A percentile compares a stretch with the other conserved stretches of the same genome.
Conservation (phyloP, 1,140 invertebrate genomes). For the Bombus confusus region DNA sequence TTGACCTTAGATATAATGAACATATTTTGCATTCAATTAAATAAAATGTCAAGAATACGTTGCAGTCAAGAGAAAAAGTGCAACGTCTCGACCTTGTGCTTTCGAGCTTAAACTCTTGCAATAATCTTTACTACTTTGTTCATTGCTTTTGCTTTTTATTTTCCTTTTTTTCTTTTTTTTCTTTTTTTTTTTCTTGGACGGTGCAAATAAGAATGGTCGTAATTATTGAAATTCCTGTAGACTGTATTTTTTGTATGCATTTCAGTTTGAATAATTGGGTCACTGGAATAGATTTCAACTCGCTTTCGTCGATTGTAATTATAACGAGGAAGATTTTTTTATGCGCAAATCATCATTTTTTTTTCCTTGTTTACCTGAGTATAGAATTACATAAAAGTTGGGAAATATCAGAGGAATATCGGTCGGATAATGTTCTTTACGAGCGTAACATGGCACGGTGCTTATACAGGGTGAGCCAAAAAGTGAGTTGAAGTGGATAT, state of each 20-base stretch:
- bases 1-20: conserved; percentile 62
- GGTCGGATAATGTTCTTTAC: background rate
- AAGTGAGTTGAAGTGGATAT: too few relatives aligned
- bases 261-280: background rate
- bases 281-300: background rate
- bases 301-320: too few relatives aligned
- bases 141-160: too few relatives aligned
- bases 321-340: background rate
- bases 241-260: too few relatives aligned
- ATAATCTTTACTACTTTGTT: background rate
- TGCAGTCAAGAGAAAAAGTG: conserved; percentile 22
- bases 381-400: background rate
- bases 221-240: background rate
- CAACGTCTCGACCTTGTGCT: conserved; percentile 8
- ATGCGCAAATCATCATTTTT: background rate
- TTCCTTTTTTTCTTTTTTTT: too few relatives aligned
- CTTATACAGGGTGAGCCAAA: background rate
- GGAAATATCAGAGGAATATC: background rate
- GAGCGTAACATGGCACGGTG: conserved; percentile 5
- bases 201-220: background rate
- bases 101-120: background rate
- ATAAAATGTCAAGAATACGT: conserved; percentile 35
- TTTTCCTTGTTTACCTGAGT: background rate
- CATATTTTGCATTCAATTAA: conserved; percentile 40
- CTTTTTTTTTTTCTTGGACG: background rate